These are phyloP conservation scores for Apogon talboti DNA, from an alignment of 2,797 vertebrate species.

Conservation along the genomic window DNA sequence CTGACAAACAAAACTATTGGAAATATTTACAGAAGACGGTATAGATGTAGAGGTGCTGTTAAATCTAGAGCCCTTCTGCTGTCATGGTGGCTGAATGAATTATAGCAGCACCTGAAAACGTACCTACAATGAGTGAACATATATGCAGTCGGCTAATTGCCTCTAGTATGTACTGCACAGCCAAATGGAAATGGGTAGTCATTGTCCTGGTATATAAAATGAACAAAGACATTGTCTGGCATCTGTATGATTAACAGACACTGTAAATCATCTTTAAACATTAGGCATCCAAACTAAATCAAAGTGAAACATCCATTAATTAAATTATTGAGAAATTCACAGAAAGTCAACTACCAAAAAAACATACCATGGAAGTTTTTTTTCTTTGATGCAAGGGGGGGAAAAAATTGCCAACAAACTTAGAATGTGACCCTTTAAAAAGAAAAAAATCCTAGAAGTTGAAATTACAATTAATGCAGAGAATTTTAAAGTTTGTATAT, in stretches of 20 bases:
- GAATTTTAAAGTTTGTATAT: conserved; percentile 78
- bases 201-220: too few species aligned
- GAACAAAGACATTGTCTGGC: conserved; percentile 69
- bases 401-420: conserved; percentile 80
- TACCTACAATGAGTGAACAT: too few species aligned
- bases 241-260: conserved; percentile 74
- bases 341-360: conserved; percentile 87
- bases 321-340: conserved; percentile 94
- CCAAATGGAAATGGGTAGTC: too few species aligned
- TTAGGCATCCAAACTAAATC: conserved; percentile 96
- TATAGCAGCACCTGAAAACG: too few species aligned
- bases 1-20: too few species aligned
- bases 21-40: too few species aligned
- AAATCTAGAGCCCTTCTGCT: too few species aligned
- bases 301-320: conserved; percentile 94
- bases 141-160: too few species aligned
- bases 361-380: conserved; percentile 95
- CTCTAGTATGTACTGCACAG: too few species aligned
- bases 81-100: too few species aligned
- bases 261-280: conserved; percentile 90
- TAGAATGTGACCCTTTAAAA: conserved; percentile 53
- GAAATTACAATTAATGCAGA: conserved; percentile 81
- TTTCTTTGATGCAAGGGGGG: conserved; percentile 82
- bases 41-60: too few species aligned
- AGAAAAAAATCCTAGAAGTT: conserved; percentile 62